Base-by-base conservation (phyloP, 2,888 invertebrate species). In the Caenorhabditis sp. region DNA sequence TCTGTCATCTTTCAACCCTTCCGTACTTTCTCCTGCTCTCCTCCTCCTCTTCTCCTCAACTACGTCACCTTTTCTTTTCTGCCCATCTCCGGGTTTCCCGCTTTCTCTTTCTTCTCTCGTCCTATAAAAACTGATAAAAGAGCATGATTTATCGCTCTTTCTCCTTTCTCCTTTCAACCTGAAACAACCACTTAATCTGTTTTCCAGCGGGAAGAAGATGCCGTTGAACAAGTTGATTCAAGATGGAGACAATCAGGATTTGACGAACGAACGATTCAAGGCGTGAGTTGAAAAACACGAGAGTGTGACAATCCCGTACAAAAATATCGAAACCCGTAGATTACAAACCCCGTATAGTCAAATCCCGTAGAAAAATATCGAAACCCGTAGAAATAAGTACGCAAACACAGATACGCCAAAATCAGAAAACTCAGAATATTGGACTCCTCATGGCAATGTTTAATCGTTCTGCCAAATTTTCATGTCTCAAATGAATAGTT, bases 161-260 rank as follows among this genome's bases (percentile, higher is more conserved):
- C 15, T 20, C 37, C 9, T 17, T 32, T 27, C 22, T 27, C 37
- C 43, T 5, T 15, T 24, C 39, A 45, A 58, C 48, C 46, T 55
- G 45, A 32, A 46, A 46, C 66, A 30, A 43, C 15, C 17, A 37
- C 26, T 26, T 46, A 26, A 46, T 46, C 24, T 13, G 17, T 24
- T 17, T 41, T 50, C 15, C 15, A 15, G 15, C 52, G 20, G 32
- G 15, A 9, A 15, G 13, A 43, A 13, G 8, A 76, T 71, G 76
- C 63, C 76, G 20, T 45, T 82, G 77, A 83, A 83, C 59, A 73
- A 70, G 32, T 65, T 65, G 32, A 83, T 83, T 59, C 70, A 70
- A 22, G 74, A 68, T 27, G 78, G 78, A 24, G 83, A 84, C 71
- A 85, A 85, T 62, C 81, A 81, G 22, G 85, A 84, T 63, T 65